Evolutionary conservation across 2,797 vertebrate genomes (phyloP).

Genomic region (Oreochromis grahami): DNA sequence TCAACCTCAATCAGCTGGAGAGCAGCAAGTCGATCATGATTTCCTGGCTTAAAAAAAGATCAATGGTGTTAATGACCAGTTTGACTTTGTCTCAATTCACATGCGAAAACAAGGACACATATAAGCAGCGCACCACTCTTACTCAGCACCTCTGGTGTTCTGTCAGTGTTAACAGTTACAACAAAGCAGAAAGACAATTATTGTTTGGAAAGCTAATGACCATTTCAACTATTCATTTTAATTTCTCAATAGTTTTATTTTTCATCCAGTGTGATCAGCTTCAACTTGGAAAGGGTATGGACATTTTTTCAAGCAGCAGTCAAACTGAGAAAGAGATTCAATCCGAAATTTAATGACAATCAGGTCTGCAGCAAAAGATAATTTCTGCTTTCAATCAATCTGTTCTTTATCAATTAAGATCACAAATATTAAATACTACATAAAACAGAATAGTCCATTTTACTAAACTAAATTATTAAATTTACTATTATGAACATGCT

Average conservation of each 20-base stretch:
- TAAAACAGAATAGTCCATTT: not conserved
- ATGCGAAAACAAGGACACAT: conserved; percentile 30
- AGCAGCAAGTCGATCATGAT: conserved; percentile 48
- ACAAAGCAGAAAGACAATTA: not conserved
- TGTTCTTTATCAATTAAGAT: not conserved
- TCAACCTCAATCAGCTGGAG: conserved; percentile 21
- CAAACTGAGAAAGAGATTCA: not conserved
- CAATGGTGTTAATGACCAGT: conserved; percentile 41
- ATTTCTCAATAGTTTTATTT: not conserved
- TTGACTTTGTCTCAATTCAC: conserved; percentile 48
- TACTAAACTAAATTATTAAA: not conserved
- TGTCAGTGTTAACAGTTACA: not conserved
- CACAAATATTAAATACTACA: not conserved
- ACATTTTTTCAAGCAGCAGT: not conserved
- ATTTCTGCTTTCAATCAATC: not conserved
- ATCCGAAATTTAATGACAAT: not conserved
- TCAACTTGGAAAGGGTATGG: not conserved
- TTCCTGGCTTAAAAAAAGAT: conserved; percentile 42
- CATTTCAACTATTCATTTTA: not conserved
- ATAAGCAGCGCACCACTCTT: not conserved
- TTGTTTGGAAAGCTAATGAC: not conserved
- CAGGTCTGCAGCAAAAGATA: not conserved
- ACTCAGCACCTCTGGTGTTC: not conserved
- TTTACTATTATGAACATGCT: not conserved
- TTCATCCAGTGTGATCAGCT: not conserved